These are phyloP conservation scores for Melanargia galathea DNA, from an alignment of 2,888 invertebrate species.

Conservation along the genomic window DNA sequence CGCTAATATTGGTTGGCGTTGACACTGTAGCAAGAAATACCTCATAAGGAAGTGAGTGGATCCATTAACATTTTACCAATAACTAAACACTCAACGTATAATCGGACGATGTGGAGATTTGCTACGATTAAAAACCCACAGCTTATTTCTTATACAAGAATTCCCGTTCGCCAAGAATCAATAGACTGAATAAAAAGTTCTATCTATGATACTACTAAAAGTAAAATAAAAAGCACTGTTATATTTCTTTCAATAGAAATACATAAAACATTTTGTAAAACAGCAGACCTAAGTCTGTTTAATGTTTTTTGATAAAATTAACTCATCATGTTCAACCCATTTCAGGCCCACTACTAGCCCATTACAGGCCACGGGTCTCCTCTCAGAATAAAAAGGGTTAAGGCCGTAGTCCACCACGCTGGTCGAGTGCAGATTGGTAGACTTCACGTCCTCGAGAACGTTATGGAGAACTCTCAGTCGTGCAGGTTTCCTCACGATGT, in stretches of 20 bases:
- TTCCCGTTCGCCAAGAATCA: neutral
- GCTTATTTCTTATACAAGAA: slow-evolving; percentile 18
- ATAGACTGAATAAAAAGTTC: neutral
- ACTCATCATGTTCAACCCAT: too few species aligned
- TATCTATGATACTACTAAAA: neutral
- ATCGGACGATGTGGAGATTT: slow-evolving; percentile 25
- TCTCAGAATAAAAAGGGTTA: too few species aligned
- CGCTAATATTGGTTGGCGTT: slow-evolving; percentile 29
- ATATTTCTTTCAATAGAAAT: too few species aligned
- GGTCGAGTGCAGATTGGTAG: too few species aligned
- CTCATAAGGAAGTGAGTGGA: slow-evolving; percentile 61
- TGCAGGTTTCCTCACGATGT: too few species aligned
- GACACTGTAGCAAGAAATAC: slow-evolving; percentile 40
- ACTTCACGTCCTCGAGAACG: too few species aligned
- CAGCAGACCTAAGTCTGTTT: neutral
- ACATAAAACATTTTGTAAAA: neutral
- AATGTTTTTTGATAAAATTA: too few species aligned
- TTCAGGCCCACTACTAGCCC: too few species aligned
- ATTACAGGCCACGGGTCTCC: too few species aligned
- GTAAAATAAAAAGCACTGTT: too few species aligned
- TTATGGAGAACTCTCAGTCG: too few species aligned
- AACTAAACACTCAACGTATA: slow-evolving; percentile 57
- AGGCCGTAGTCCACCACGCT: too few species aligned
- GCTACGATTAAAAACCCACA: slow-evolving; percentile 3
- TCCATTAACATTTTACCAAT: slow-evolving; percentile 68